Base-by-base conservation (phyloP, 2,888 invertebrate species). In the Oligia latruncula region DNA sequence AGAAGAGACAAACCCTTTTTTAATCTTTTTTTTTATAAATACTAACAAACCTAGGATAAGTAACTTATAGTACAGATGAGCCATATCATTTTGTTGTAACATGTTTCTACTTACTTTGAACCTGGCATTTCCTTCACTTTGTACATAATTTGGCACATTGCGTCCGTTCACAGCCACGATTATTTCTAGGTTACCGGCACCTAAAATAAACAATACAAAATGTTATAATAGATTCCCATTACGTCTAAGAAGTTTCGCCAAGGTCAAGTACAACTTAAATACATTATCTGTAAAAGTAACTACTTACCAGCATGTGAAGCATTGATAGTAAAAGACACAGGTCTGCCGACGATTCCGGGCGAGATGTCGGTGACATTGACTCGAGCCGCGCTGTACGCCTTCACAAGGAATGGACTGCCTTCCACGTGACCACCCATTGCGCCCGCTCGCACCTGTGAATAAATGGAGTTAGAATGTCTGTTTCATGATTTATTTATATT, bases 131-230 rank as follows among this genome's bases (percentile, higher is more conserved):
- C 99, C 99, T 97, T 99, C 99, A 67, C 99, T 99, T 92, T 99
- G 99, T 1, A 99, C 99, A 94, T 99, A 99, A 96, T 99, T 99
- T 17, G 99, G 99, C 29, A 99, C 99, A 95, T 99, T 99, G 92
- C 99, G 98, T 23, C 99, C 99, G 91, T 98, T 99, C 3, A 99
- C 99, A 0, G 99, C 99, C 0, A 99, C 99, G 83, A 99, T 99
- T 77, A 99, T 99, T 96, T 99, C 99, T 92, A 99, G 97, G 95
- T 99, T 99, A 46, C 99, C 99, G 72, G 99, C 99, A 84, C 99
- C 99, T 91, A 97, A 75, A 84, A 88, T 17, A 73, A 55, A 74
- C 0, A 71, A 52, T 1, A 13, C 0, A 35, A 23, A 2, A 55
- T 20, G 13, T 35, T 66, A 67, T 4, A 43, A 43, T n/a, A 40